Evolutionary conservation across 2,113 vertebrate genomes (phyloP), one percentile per base, ranked within the genome.

Genomic region (Mustela lutreola): DNA sequence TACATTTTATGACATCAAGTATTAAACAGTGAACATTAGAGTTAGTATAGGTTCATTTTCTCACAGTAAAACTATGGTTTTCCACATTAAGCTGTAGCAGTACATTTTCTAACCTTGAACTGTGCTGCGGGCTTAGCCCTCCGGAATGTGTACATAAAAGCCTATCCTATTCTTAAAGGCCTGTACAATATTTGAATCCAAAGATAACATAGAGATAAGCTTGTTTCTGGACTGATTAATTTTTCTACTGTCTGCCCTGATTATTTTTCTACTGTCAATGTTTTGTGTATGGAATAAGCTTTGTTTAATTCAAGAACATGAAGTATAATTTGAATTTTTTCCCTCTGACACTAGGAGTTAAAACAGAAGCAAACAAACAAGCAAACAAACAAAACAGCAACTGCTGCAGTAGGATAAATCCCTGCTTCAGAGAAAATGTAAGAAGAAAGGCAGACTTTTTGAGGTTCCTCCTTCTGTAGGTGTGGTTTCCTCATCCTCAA

Each of bases 1-100:
- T 98, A 98, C 96, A 98, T 98, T 98, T 98, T 98, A 96, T 98
- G 76, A 85, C 98, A 98, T 98, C 86, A 97, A 88, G 94, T 97
- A 97, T 97, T 98, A 97, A 98, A 83, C 63, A 96, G 70, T 78
- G 95, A 93, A 97, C 84, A 50, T n/a, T 95, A 97, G 92, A 93
- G 94, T 95, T 98, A 95, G 94, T 48, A 73, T 93, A 96, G 97
- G 97, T 97, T 97, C 83, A 97, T 96, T 97, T 97, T 87, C 96
- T 97, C 94, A 88, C 85, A 98, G 97, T 96, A 96, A 98, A 97
- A 97, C 93, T 97, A 22, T 86, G 70, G 58, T 71, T 96, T 97
- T 97, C 97, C 89, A 95, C 93, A 93, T 76, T 80, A 28, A 63
- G 16, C 9, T 79, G 1, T 89, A 18, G 33, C 11, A 87, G 16